phyloP scores from a whole-genome alignment of 2,113 vertebrate species.

The Prunella himalayana region DNA sequence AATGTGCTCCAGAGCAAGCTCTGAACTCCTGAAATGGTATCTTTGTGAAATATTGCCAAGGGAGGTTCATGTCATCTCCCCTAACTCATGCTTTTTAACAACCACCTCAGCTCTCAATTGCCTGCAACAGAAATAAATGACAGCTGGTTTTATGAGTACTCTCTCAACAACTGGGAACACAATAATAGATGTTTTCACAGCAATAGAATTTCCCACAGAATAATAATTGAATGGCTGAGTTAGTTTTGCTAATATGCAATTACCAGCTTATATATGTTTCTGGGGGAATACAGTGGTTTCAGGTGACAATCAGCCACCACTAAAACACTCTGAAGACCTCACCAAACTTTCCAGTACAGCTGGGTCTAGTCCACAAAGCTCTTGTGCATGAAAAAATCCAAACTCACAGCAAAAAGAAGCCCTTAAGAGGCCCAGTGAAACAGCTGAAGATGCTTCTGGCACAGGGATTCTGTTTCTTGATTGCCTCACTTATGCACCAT shows the following conservation, averaged over 20 bases:
- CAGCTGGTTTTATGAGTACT: neutral
- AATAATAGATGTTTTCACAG: neutral
- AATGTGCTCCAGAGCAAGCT: neutral
- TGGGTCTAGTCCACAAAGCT: neutral
- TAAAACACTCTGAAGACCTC: neutral
- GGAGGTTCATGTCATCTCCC: neutral
- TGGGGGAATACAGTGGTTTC: neutral
- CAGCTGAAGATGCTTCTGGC: neutral
- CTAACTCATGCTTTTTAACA: neutral
- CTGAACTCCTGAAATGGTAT: neutral
- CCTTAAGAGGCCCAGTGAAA: neutral
- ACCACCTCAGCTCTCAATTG: neutral
- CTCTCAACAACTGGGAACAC: neutral
- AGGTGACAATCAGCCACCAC: neutral
- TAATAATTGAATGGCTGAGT: neutral
- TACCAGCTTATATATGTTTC: neutral
- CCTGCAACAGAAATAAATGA: neutral
- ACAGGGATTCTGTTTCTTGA: neutral
- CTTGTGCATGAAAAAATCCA: neutral
- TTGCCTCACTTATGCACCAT: neutral
- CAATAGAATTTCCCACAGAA: neutral
- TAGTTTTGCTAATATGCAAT: conserved; percentile 11
- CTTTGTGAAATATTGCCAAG: neutral
- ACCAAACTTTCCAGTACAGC: neutral
- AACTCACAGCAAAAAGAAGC: neutral